A percentile compares a stretch with the other conserved stretches of the same genome.
Evolutionary conservation across 2,888 invertebrate genomes (phyloP).

Genomic region (Margaritifera margaritifera): DNA sequence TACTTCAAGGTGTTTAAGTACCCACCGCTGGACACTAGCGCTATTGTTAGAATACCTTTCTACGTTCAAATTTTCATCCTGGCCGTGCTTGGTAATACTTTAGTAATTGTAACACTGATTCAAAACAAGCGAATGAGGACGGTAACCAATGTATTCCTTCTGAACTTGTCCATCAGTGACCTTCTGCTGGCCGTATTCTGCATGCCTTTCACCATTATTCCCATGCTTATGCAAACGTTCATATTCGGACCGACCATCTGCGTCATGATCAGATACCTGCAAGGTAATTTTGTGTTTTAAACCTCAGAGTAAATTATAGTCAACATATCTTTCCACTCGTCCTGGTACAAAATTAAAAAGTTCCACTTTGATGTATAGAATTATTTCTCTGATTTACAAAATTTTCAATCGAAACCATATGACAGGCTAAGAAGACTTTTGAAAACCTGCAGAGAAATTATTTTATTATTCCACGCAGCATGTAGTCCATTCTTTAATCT

Average conservation of each 20-base stretch:
- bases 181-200: constrained; percentile 87
- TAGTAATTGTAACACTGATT: constrained; percentile 81
- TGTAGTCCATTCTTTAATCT: too few species aligned
- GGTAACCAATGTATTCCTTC: constrained; percentile 75
- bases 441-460: too few species aligned
- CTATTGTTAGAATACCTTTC: constrained; percentile 77
- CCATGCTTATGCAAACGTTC: constrained; percentile 80
- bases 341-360: too few species aligned
- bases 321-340: too few species aligned
- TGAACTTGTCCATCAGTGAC: constrained; percentile 79
- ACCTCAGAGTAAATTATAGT: neutral
- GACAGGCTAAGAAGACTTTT: too few species aligned
- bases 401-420: too few species aligned
- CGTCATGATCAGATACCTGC: constrained; percentile 82
- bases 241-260: constrained; percentile 84
- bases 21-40: constrained; percentile 19
- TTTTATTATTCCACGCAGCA: too few species aligned
- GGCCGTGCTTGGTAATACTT: constrained; percentile 84
- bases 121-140: constrained; percentile 75
- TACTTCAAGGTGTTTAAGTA: constrained; percentile 7
- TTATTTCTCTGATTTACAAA: too few species aligned
- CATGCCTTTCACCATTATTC: constrained; percentile 84
- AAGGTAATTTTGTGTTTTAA: constrained; percentile 77
- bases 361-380: too few species aligned
- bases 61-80: constrained; percentile 85